These are phyloP conservation scores for Eudyptes chrysolophus DNA, from an alignment of 2,113 vertebrate genomes.

Conservation along the genomic window DNA sequence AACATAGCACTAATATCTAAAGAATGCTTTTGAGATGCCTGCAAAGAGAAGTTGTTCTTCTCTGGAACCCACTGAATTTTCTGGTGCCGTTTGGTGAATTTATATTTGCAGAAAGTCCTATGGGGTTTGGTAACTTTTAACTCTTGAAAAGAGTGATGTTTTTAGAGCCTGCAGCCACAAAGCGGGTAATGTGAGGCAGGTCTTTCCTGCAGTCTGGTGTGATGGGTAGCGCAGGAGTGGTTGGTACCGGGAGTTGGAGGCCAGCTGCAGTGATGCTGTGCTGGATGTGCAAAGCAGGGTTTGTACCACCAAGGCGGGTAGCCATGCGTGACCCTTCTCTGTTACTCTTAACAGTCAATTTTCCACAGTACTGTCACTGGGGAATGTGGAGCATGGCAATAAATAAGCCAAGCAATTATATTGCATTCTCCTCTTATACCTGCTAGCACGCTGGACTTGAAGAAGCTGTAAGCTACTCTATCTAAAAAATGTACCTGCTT, in stretches of 20 bases:
- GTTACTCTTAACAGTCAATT: rapidly evolving
- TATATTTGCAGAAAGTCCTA: rapidly evolving
- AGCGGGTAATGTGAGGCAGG: background rate
- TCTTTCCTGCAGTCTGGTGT: too few species aligned
- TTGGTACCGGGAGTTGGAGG: background rate
- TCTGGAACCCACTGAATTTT: background rate
- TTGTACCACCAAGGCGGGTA: too few species aligned
- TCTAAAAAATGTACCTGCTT: background rate
- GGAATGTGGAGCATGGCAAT: background rate
- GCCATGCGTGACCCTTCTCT: background rate
- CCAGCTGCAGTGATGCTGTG: too few species aligned
- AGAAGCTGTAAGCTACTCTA: background rate
- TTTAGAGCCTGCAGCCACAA: background rate
- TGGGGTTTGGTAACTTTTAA: background rate
- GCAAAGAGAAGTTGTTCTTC: background rate
- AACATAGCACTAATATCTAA: background rate
- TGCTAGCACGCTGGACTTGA: background rate
- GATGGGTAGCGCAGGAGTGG: background rate
- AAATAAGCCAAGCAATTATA: background rate
- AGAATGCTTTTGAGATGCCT: background rate
- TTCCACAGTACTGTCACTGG: background rate
- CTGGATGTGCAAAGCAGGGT: too few species aligned
- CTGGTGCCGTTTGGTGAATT: background rate
- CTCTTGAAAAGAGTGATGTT: background rate
- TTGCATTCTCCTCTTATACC: background rate